A percentile compares a stretch with the other conserved stretches of the same genome.
These are phyloP conservation scores for Numenius arquata DNA, from an alignment of 2,113 vertebrate genomes.

Conservation along the genomic window DNA sequence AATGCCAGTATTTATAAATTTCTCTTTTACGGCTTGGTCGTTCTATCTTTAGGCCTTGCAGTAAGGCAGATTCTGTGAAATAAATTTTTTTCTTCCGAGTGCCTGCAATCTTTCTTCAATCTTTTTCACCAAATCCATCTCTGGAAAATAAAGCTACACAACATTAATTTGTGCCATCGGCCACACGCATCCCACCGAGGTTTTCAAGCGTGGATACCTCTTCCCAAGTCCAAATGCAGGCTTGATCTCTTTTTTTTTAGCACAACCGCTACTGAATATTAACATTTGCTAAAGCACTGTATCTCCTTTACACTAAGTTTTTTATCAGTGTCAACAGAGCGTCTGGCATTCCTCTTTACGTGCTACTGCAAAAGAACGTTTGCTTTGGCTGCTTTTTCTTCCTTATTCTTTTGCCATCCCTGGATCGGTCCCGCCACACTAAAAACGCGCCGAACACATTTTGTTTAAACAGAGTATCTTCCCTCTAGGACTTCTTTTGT, in stretches of 20 bases:
- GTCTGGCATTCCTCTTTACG: background rate
- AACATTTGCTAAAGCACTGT: background rate
- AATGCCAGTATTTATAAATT: constrained; percentile 1
- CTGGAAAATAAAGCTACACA: background rate
- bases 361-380: background rate
- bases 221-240: background rate
- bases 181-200: background rate
- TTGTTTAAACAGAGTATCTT: background rate
- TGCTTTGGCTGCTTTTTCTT: constrained; percentile 4
- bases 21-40: background rate
- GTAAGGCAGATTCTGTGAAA: background rate
- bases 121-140: background rate
- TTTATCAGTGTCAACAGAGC: background rate
- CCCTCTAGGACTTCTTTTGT: background rate
- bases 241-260: background rate
- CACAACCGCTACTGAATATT: background rate
- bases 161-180: background rate
- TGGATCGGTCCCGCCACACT: background rate
- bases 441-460: background rate
- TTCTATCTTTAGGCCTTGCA: constrained; percentile 10
- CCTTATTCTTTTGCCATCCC: background rate
- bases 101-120: background rate
- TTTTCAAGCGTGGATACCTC: background rate
- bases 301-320: background rate
- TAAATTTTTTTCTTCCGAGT: background rate